Base-by-base conservation (phyloP, 2,888 invertebrate genomes). In the Baccha elongata region DNA sequence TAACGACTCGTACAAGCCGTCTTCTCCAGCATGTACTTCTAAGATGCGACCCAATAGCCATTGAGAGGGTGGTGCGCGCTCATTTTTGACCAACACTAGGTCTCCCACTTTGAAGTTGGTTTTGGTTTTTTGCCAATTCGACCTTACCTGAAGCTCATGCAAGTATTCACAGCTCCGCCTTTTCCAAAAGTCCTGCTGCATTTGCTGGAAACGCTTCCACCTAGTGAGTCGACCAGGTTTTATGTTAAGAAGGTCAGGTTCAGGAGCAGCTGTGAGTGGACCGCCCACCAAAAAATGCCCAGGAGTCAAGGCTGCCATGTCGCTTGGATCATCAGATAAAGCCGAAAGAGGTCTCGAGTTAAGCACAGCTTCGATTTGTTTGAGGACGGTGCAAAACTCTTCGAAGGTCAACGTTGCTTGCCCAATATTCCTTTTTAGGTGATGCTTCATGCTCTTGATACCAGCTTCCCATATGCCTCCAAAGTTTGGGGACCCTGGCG, bases 401-500 rank as follows among this genome's bases (percentile, higher is more conserved):
- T 42, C 40, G 40, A 42, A 42, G 8, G 17, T 8, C 13, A 42
- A 13, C 13, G 40, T 42, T 42, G 40, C 17, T 17, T 42, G 8
- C 8, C 40, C 40, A 10, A 42, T 42, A 8, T 8, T 42, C 17
- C 42, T 8, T 19, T 10, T 19, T 4, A 42, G 40, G 17, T 42
- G 40, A 8, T 17, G 40, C 3, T 29, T 29, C 29, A 29, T 42
- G 21, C 69, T 58, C 2, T 69, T 58, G 1, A 69, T 15, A 1
- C 55, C 58, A 13, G 46, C 69, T 19, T 69, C 69, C 48, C 58
- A 58, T 1, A 58, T 48, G 1, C 69, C 72, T 19, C 73, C 68
- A 44, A 78, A 64, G 15, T 73, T 60, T 3, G 68, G 64, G 7
- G 68, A 68, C n/a, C 80, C 69, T 3, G 74, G 68, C 3, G 58